These are phyloP conservation scores for Rachycentron canadum DNA, from an alignment of 2,797 vertebrate species.

Conservation along the genomic window DNA sequence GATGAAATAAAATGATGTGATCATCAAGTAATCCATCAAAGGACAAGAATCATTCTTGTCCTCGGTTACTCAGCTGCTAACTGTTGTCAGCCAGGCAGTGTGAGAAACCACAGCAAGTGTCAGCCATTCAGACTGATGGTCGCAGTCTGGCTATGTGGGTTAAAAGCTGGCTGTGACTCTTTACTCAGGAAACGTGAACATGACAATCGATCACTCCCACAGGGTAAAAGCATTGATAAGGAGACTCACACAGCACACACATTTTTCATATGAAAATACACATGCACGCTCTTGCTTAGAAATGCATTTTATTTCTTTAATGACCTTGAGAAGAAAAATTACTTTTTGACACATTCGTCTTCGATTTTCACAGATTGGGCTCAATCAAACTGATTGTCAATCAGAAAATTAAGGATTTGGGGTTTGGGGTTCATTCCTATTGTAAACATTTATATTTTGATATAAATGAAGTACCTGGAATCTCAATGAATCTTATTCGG, in stretches of 20 bases:
- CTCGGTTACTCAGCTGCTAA: not conserved
- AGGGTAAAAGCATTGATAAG: conserved; percentile 37
- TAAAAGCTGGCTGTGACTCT: conserved; percentile 51
- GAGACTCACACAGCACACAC: conserved; percentile 12
- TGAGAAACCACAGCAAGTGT: conserved; percentile 31
- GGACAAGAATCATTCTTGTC: not conserved
- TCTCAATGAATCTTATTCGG: too few relatives aligned
- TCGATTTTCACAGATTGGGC: not conserved
- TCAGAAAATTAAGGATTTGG: too few relatives aligned
- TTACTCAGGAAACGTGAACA: conserved; percentile 44
- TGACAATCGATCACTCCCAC: conserved; percentile 55
- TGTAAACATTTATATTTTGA: too few relatives aligned
- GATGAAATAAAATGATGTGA: too few relatives aligned
- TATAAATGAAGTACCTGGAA: too few relatives aligned
- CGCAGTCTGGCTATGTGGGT: conserved; percentile 42
- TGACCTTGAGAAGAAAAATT: not conserved
- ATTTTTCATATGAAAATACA: conserved; percentile 23
- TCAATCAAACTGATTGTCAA: too few relatives aligned
- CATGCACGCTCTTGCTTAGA: not conserved
- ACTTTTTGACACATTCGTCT: not conserved
- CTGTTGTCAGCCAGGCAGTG: not conserved
- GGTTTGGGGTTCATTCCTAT: too few relatives aligned
- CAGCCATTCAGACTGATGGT: not conserved
- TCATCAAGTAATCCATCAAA: not conserved
- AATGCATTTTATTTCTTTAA: not conserved